Percentiles rank a stretch among this genome's conserved stretches.
phyloP scores from a whole-genome alignment of 1,140 invertebrate genomes.

The Acromyrmex echinatior region DNA sequence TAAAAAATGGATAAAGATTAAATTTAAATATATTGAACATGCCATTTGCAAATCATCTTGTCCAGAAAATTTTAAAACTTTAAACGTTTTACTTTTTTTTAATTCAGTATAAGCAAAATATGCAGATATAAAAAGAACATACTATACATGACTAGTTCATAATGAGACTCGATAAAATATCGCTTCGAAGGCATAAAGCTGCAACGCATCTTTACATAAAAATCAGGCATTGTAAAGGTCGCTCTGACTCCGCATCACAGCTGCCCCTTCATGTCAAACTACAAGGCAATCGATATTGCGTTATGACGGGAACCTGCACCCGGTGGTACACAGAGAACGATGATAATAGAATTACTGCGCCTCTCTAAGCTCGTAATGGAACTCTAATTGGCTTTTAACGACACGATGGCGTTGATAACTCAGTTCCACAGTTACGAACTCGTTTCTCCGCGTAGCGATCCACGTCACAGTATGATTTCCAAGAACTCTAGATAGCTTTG shows the following conservation, averaged over 20 bases:
- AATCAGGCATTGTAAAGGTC: slow-evolving; percentile 38
- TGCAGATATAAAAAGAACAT: neutral
- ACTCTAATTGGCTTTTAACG: slow-evolving; percentile 87
- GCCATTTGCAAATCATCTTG: neutral
- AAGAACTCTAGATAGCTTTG: slow-evolving; percentile 20
- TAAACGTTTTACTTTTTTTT: too few relatives aligned
- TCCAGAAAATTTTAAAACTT: neutral
- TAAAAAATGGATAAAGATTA: neutral
- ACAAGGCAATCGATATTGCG: slow-evolving; percentile 80
- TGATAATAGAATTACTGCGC: slow-evolving; percentile 82
- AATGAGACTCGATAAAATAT: slow-evolving; percentile 28
- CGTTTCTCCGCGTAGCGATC: slow-evolving; percentile 61
- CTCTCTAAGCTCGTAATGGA: slow-evolving; percentile 86
- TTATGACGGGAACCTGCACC: slow-evolving; percentile 75
- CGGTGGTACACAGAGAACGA: slow-evolving; percentile 78
- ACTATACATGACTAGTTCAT: neutral
- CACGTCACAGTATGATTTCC: slow-evolving; percentile 35
- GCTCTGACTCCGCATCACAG: neutral
- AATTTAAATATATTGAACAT: slow-evolving; percentile 1
- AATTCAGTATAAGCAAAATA: neutral
- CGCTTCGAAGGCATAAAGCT: neutral
- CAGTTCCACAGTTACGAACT: slow-evolving; percentile 82
- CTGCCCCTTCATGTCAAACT: slow-evolving; percentile 20
- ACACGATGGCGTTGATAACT: slow-evolving; percentile 84
- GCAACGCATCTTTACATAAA: slow-evolving; percentile 37